These are phyloP conservation scores for Coptotermes formosanus DNA, from an alignment of 1,140 invertebrate species.

Conservation along the genomic window DNA sequence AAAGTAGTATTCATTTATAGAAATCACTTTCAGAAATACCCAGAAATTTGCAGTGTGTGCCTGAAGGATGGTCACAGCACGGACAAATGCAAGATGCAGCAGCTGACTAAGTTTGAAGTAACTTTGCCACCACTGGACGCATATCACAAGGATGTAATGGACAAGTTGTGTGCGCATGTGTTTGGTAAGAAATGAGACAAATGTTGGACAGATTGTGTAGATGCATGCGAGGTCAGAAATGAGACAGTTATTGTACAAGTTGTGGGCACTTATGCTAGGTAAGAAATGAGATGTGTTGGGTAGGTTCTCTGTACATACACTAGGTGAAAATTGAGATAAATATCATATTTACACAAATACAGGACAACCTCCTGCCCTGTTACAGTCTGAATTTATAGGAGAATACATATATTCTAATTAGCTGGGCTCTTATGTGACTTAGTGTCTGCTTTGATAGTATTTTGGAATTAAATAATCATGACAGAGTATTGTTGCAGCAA, in stretches of 20 bases:
- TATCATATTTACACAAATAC: too few relatives aligned
- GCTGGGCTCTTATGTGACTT: too few relatives aligned
- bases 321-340: too few relatives aligned
- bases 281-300: neutral
- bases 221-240: constrained; percentile 23
- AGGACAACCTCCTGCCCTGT: too few relatives aligned
- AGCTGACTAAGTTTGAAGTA: constrained; percentile 46
- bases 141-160: neutral
- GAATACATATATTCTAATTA: too few relatives aligned
- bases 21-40: constrained; percentile 43
- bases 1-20: too few relatives aligned
- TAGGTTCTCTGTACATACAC: constrained; percentile 24
- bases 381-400: too few relatives aligned
- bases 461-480: too few relatives aligned
- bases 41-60: constrained; percentile 54
- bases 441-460: too few relatives aligned
- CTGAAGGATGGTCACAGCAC: constrained; percentile 55
- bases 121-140: constrained; percentile 45
- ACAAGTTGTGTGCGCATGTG: constrained; percentile 26
- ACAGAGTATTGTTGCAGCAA: too few relatives aligned
- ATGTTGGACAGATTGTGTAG: constrained; percentile 22
- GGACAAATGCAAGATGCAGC: constrained; percentile 54
- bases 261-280: constrained; percentile 28
- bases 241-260: neutral
- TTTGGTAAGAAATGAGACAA: constrained; percentile 10